A percentile compares a stretch with the other conserved stretches of the same genome.
Evolutionary conservation across 2,888 invertebrate genomes (phyloP).

Genomic region (Liopterus haemorrhoidalis): DNA sequence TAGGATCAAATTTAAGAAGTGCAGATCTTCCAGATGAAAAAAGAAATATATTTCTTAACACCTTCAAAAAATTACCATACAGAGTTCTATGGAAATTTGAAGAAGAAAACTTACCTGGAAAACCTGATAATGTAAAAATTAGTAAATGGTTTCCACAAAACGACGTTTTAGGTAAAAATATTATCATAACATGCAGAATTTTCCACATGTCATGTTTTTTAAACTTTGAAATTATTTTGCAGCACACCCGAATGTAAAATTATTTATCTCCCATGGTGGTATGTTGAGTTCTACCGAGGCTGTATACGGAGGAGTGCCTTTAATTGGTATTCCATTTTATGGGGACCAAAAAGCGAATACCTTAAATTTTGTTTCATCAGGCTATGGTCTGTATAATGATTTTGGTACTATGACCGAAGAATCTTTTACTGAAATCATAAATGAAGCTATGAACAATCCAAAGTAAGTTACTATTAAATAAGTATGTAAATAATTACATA

Average conservation of each 20-base stretch:
- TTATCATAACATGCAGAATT: too few relatives aligned
- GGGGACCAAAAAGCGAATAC: conserved; percentile 49
- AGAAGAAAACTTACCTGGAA: conserved; percentile 32
- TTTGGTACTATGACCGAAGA: conserved; percentile 44
- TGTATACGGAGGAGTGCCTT: conserved; percentile 46
- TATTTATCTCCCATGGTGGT: conserved; percentile 57
- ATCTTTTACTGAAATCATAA: conserved; percentile 41
- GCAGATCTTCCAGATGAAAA: conserved; percentile 33
- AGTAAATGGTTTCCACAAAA: conserved; percentile 40
- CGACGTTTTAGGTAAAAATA: conserved; percentile 38
- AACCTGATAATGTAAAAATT: conserved; percentile 37
- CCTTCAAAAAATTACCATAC: conserved; percentile 39
- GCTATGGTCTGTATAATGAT: conserved; percentile 42
- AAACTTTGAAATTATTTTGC: conserved; percentile 13
- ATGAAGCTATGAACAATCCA: conserved; percentile 41
- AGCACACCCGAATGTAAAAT: conserved; percentile 51
- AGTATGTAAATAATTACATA: neutral
- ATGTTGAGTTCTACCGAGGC: conserved; percentile 53
- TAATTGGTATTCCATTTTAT: conserved; percentile 49
- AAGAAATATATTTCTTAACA: conserved; percentile 34
- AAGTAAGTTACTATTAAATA: conserved; percentile 36
- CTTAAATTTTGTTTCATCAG: conserved; percentile 42
- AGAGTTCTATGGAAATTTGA: conserved; percentile 43
- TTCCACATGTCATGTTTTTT: too few relatives aligned
- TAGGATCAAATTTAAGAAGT: conserved; percentile 40